These are phyloP conservation scores for Lithobates sylvaticus DNA, from an alignment of 2,797 vertebrate genomes.

Conservation along the genomic window DNA sequence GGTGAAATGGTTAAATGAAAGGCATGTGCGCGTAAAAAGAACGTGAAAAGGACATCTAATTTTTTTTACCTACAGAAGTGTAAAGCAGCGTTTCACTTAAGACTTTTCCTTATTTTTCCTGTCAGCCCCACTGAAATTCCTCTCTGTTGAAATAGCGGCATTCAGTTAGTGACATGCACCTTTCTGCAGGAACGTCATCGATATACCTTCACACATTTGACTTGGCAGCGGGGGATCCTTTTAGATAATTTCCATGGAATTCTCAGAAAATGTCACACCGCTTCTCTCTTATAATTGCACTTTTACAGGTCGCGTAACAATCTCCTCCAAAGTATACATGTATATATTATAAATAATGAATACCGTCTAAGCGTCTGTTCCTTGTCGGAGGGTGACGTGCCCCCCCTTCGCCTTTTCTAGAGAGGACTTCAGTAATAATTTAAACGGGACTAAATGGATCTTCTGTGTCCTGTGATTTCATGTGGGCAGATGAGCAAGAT, in stretches of 20 bases:
- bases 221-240: background rate
- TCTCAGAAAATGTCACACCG: constrained; percentile 5
- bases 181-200: too few species aligned
- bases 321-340: background rate
- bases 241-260: background rate
- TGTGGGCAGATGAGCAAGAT: constrained; percentile 28
- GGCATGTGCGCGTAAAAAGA: too few species aligned
- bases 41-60: too few species aligned
- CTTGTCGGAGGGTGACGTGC: background rate
- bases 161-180: too few species aligned
- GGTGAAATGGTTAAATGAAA: too few species aligned
- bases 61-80: too few species aligned
- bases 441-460: constrained; percentile 44
- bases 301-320: background rate
- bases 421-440: constrained; percentile 48
- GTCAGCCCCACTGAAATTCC: too few species aligned
- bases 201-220: background rate
- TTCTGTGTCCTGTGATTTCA: constrained; percentile 20
- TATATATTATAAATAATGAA: constrained; percentile 42
- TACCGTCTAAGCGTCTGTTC: background rate
- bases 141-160: too few species aligned
- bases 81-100: too few species aligned
- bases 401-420: background rate
- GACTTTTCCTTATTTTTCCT: too few species aligned
- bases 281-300: background rate